Base-by-base conservation (phyloP, 2,113 vertebrate genomes). In the Tupaia tana region DNA sequence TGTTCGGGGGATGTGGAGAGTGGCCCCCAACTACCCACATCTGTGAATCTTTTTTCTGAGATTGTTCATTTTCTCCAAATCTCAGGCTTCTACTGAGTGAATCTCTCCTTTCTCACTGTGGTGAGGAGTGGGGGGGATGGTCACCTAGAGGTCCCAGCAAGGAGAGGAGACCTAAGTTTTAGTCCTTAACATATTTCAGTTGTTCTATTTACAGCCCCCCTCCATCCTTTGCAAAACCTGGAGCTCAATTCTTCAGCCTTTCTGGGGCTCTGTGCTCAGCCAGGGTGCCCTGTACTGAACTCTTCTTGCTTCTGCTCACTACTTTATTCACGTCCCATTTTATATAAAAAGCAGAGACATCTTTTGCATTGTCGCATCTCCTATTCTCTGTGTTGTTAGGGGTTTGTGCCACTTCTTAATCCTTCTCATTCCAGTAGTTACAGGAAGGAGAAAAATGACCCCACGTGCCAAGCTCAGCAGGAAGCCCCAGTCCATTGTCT, bases 401-500 rank as follows among this genome's bases (percentile, higher is more conserved):
- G 8, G 13, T 29, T 70, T 59, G 19, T 7, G 12, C 16, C 7
- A 2, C 80, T 80, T 83, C 61, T 52, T 85, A 58, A 27, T 77
- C n/a, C 27, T 93, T 69, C 67, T 90, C n/a, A 9, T 69, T 82
- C 86, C 27, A 18, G 8, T 84, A 25, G 1, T 80, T 80, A 70
- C 1, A 24, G 31, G 63, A 88, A 93, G 56, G 59, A 67, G 54
- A 29, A 90, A 31, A 78, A n/a, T 61, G 29, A 67, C 20, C 52
- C 29, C 2, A 1, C 79, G 66, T 78, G 16, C 61, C 29, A 20
- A 19, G 22, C 63, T 93, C 70, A 64, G 16, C 24, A 52, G 86
- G 31, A 89, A 94, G 74, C 27, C 43, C 89, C 81, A 18, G 78
- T 71, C 75, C 85, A 12, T 22, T 27, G 66, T 91, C n/a, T 52